Base-by-base conservation (phyloP, 2,797 vertebrate species). In the Acipenser ruthenus region DNA sequence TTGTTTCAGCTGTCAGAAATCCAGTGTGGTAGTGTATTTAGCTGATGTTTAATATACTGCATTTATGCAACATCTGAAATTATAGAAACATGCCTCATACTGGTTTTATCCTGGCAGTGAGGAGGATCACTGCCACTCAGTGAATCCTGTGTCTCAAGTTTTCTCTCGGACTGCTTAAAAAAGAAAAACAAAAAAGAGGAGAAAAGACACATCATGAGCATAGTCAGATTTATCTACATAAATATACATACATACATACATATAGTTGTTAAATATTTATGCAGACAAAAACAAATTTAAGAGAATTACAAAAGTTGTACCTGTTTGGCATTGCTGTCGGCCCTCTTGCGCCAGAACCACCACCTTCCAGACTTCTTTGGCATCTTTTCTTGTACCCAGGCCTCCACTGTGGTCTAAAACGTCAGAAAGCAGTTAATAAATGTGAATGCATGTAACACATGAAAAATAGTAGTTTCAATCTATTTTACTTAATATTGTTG, bases 321-420 rank as follows among this genome's bases (percentile, higher is more conserved):
- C 93, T 96, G 93, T 77, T 95, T 96, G 67, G 91, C 86, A 85
- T 94, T 89, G 79, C 90, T 94, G 69, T 99, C 97, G 8, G 84
- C 92, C 73, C 94, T 93, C 74, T 90, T 91, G 69, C 95, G 86
- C 96, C 95, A 98, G 85, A 98, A 99, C 97, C 97, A 99, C 97
- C 97, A 98, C 60, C 97, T 91, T 58, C 94, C 95, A 49, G 96
- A 95, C 78, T 99, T 98, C 88, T 98, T 99, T 83, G 95, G 94
- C 95, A 98, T 98, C 84, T 95, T 97, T 77, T 97, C 95, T 83
- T 97, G 97, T 62, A 97, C 90, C 95, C 95, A 98, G 69, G 94
- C 93, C 79, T 99, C 96, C n/a, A 98, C 91, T 11, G 97, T 96
- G 79, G 93, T 91, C 96, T 98, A 65, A 6, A 47, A 3, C 1